Conservation (phyloP, 1,140 invertebrate genomes). For the Uloborus diversus region DNA sequence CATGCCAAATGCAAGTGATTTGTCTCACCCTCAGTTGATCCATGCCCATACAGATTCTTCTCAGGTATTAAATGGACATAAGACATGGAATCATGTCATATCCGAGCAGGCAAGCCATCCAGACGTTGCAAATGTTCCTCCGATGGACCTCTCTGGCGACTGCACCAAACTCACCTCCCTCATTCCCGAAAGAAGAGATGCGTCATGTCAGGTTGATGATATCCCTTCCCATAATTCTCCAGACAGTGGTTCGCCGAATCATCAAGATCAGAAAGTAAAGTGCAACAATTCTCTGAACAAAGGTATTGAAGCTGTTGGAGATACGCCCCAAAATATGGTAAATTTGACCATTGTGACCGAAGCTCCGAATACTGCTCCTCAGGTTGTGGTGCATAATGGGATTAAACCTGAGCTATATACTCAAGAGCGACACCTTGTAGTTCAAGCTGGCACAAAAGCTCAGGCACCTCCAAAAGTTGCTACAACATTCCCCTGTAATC, state of each 20-base stretch:
- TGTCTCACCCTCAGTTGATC: constrained; percentile 28
- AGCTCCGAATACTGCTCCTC: neutral
- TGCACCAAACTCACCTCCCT: constrained; percentile 33
- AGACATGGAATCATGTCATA: constrained; percentile 24
- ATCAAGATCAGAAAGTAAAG: constrained; percentile 2
- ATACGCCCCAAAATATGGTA: constrained; percentile 27
- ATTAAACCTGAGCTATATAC: constrained; percentile 54
- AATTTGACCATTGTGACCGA: constrained; percentile 23
- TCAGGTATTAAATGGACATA: constrained; percentile 16
- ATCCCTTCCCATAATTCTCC: constrained; percentile 20
- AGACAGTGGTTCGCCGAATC: neutral
- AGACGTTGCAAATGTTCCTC: constrained; percentile 23
- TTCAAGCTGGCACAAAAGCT: constrained; percentile 44
- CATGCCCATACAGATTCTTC: constrained; percentile 26
- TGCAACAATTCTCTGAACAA: constrained; percentile 23
- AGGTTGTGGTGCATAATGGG: constrained; percentile 45
- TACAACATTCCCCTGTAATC: constrained; percentile 27
- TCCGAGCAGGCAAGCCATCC: constrained; percentile 3
- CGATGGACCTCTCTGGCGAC: constrained; percentile 38
- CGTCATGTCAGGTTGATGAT: constrained; percentile 46
- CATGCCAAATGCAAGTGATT: constrained; percentile 21
- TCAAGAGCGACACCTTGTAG: constrained; percentile 44
- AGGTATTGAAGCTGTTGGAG: constrained; percentile 13
- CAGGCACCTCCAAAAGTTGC: constrained; percentile 13
- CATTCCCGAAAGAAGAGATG: constrained; percentile 40